Evolutionary conservation across 2,113 vertebrate genomes (phyloP).

Genomic region (Ciconia maguari): DNA sequence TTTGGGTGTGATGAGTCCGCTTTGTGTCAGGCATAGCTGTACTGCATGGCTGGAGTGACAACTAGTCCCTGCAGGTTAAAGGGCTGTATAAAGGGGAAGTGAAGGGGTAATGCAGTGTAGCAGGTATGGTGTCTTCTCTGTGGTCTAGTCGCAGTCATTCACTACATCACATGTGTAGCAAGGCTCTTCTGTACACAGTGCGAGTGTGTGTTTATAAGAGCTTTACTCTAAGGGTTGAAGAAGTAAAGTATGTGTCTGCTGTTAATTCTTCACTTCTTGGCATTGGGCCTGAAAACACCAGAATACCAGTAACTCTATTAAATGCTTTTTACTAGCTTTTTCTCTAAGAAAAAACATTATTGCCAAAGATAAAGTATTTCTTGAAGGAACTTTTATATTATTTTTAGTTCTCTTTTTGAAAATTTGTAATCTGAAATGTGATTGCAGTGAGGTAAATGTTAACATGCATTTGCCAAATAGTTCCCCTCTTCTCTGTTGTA

Average conservation of each 20-base stretch:
- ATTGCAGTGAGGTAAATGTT: neutral
- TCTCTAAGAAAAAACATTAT: neutral
- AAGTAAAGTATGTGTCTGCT: neutral
- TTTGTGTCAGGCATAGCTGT: neutral
- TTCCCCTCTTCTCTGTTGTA: neutral
- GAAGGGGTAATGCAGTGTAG: neutral
- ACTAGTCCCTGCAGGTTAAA: fast-evolving
- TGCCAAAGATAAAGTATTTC: neutral
- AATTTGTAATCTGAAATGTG: neutral
- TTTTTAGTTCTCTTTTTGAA: neutral
- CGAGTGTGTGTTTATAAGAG: neutral
- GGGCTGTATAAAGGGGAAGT: neutral
- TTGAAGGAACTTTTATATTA: neutral
- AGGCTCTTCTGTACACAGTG: neutral
- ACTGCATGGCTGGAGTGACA: neutral
- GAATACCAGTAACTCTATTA: neutral
- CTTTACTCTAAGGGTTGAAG: neutral
- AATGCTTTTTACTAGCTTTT: neutral
- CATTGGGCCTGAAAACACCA: neutral
- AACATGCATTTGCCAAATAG: neutral
- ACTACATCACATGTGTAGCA: fast-evolving
- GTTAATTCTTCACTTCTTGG: neutral
- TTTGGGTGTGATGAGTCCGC: neutral
- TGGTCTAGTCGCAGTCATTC: neutral
- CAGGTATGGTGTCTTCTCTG: neutral